Evolutionary conservation across 2,888 invertebrate genomes (phyloP).

Genomic region (Adelognathus sp.): DNA sequence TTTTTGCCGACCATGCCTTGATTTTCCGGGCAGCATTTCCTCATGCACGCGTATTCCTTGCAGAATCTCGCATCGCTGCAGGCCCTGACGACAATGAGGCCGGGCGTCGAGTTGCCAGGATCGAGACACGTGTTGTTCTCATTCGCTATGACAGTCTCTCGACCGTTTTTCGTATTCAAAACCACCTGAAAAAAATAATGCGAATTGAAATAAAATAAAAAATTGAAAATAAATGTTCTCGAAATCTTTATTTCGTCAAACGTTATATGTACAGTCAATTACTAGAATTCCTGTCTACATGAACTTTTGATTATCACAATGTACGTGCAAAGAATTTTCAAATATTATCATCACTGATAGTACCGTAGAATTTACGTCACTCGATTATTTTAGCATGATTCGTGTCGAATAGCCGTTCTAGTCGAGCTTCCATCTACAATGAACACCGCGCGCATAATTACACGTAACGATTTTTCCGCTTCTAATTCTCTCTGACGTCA

Average conservation of each 20-base stretch:
- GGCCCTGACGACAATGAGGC: constrained; percentile 41
- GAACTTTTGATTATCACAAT: no score
- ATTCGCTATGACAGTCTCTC: constrained; percentile 22
- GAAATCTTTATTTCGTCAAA: not conserved
- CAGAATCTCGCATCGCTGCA: constrained; percentile 65
- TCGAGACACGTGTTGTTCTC: constrained; percentile 72
- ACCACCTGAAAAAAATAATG: not conserved
- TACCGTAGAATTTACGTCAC: no score
- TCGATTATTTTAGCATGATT: not conserved
- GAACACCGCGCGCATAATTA: not conserved
- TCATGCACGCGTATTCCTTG: constrained; percentile 71
- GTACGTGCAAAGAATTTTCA: no score
- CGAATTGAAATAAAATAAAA: not conserved
- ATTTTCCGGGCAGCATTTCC: constrained; percentile 78
- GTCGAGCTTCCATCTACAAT: not conserved
- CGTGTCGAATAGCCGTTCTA: not conserved
- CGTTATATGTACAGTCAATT: not conserved
- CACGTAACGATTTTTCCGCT: not conserved
- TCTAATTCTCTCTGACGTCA: not conserved
- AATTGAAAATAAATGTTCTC: not conserved
- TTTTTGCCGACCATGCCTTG: constrained; percentile 53
- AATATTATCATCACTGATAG: no score
- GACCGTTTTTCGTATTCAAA: not conserved
- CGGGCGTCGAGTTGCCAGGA: constrained; percentile 51
- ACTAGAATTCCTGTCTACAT: not conserved